Conservation (phyloP, 2,888 invertebrate species). For the Electrophaes corylata region DNA sequence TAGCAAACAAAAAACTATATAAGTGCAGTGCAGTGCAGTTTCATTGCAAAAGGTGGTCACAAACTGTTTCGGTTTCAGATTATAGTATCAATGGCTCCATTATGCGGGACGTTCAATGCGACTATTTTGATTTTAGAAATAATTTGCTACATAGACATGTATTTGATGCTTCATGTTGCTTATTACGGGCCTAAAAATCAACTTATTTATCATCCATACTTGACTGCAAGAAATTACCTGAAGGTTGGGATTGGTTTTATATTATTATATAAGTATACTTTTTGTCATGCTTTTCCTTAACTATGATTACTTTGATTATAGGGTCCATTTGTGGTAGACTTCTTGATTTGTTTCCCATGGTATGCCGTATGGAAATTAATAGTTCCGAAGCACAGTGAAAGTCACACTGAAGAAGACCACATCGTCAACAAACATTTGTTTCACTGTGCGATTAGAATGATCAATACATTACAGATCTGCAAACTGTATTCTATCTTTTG, state of each 20-base stretch:
- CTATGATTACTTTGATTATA: constrained; percentile 46
- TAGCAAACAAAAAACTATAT: neutral
- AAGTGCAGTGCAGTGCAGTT: neutral
- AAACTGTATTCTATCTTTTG: constrained; percentile 71
- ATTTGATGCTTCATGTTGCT: constrained; percentile 79
- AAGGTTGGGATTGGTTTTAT: neutral
- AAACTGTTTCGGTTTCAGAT: constrained; percentile 53
- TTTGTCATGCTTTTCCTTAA: neutral
- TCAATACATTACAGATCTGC: constrained; percentile 74
- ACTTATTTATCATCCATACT: constrained; percentile 79
- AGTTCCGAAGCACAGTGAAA: constrained; percentile 65
- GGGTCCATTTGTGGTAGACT: constrained; percentile 72
- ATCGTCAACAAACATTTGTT: constrained; percentile 57
- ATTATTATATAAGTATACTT: no score
- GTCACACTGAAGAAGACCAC: constrained; percentile 60
- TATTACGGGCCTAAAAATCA: constrained; percentile 78
- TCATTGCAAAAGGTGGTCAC: neutral
- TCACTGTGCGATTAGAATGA: constrained; percentile 69
- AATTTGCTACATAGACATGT: constrained; percentile 77
- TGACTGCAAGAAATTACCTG: constrained; percentile 78
- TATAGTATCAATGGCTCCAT: constrained; percentile 68
- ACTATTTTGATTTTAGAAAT: constrained; percentile 64
- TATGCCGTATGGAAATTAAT: constrained; percentile 64
- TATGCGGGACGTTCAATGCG: constrained; percentile 58
- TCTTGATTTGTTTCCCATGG: constrained; percentile 79